Conservation (phyloP, 2,888 invertebrate genomes). For the Cyclophora punctaria region DNA sequence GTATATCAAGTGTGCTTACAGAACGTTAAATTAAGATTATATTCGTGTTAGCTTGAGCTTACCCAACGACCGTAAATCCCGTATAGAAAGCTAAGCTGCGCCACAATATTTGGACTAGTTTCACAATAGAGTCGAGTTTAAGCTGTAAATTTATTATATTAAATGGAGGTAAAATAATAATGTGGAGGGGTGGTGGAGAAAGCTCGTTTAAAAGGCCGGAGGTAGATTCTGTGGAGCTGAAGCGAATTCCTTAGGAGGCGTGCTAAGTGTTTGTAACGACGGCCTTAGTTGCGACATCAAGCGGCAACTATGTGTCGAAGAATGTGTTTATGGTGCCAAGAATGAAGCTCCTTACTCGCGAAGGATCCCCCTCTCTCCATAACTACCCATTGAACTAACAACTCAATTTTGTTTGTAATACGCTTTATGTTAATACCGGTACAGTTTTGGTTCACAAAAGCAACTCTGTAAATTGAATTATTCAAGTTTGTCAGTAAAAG, state of each 20-base stretch:
- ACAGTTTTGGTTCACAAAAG: background rate
- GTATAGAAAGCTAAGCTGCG: constrained; percentile 47
- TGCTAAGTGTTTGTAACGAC: constrained; percentile 52
- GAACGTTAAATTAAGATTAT: constrained; percentile 30
- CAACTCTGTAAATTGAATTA: background rate
- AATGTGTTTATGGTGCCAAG: constrained; percentile 72
- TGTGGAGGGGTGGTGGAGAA: constrained; percentile 33
- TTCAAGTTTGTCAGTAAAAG: background rate
- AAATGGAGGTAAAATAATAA: constrained; percentile 51
- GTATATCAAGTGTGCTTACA: constrained; percentile 14
- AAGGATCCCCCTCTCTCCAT: constrained; percentile 24
- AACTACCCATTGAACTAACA: constrained; percentile 26
- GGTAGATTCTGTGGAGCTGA: constrained; percentile 50
- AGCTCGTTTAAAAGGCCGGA: constrained; percentile 40
- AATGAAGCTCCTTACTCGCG: constrained; percentile 61
- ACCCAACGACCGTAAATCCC: constrained; percentile 52
- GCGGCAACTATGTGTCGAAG: constrained; percentile 70
- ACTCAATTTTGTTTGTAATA: constrained; percentile 23
- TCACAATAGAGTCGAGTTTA: constrained; percentile 41
- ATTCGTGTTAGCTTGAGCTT: constrained; percentile 41
- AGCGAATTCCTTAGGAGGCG: constrained; percentile 55
- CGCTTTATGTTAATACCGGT: constrained; percentile 1
- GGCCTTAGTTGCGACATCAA: constrained; percentile 60
- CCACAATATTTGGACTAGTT: constrained; percentile 51
- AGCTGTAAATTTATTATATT: constrained; percentile 38